These are phyloP conservation scores for Edolisoma coerulescens DNA, from an alignment of 2,113 vertebrate species.

Conservation along the genomic window DNA sequence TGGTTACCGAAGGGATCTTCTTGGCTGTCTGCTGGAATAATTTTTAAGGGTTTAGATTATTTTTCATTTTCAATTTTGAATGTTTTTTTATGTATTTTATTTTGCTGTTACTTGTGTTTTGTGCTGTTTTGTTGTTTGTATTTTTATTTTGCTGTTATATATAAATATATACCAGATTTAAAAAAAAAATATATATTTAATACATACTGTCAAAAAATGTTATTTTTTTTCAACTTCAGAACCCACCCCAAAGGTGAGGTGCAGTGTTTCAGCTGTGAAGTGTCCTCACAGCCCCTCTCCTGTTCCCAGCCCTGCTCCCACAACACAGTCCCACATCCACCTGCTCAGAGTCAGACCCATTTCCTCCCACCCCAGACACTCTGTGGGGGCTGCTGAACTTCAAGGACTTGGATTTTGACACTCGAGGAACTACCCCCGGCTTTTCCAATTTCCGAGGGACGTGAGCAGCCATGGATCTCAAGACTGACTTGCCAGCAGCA, in stretches of 20 bases:
- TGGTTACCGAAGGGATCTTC: neutral
- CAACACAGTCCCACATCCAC: neutral
- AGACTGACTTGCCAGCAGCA: constrained; percentile 48
- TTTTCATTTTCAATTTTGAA: neutral
- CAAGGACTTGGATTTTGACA: neutral
- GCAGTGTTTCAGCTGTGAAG: fast-evolving
- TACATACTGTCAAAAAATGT: fast-evolving
- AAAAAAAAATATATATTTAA: neutral
- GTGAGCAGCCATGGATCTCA: constrained; percentile 41
- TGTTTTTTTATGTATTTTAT: neutral
- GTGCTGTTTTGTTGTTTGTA: too few species aligned
- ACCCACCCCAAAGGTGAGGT: neutral
- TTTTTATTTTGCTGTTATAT: neutral
- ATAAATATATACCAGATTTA: fast-evolving
- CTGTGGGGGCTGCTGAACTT: neutral
- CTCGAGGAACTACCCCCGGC: neutral
- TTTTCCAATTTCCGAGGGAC: constrained; percentile 23
- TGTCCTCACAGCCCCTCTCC: neutral
- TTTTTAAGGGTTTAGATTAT: neutral
- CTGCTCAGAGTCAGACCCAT: neutral
- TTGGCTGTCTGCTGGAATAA: neutral
- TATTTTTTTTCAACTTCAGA: neutral
- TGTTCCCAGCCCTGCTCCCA: neutral
- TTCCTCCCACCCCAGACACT: neutral
- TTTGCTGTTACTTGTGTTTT: neutral